A percentile compares a stretch with the other conserved stretches of the same genome.
Evolutionary conservation across 1,140 invertebrate species (phyloP).

Genomic region (Aricia agestis): DNA sequence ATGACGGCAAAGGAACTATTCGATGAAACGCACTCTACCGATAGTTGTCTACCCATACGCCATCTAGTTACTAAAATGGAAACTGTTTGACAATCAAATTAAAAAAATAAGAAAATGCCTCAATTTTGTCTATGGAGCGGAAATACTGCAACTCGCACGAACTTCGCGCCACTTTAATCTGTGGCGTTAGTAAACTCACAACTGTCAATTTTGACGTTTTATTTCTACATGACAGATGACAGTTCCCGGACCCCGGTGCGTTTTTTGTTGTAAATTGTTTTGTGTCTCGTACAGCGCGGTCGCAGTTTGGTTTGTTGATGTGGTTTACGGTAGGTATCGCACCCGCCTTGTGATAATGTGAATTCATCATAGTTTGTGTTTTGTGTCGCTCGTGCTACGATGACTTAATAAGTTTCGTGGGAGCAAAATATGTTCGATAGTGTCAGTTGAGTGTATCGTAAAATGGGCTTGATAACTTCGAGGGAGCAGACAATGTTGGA

Average conservation of each 20-base stretch:
- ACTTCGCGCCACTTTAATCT: too few relatives aligned
- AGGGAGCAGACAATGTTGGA: constrained; percentile 73
- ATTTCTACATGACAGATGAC: not conserved
- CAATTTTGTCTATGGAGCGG: too few relatives aligned
- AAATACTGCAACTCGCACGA: too few relatives aligned
- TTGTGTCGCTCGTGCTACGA: constrained; percentile 64
- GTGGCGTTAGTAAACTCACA: too few relatives aligned
- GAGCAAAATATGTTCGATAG: constrained; percentile 46
- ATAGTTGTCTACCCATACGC: too few relatives aligned
- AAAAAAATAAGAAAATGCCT: too few relatives aligned
- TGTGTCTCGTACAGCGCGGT: not conserved
- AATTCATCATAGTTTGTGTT: constrained; percentile 35
- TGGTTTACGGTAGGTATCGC: constrained; percentile 26
- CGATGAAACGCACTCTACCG: too few relatives aligned
- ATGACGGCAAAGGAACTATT: too few relatives aligned
- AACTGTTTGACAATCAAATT: too few relatives aligned
- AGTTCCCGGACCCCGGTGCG: not conserved
- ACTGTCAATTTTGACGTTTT: not conserved
- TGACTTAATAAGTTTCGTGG: constrained; percentile 45
- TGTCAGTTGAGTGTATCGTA: constrained; percentile 52
- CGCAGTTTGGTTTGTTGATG: constrained; percentile 26
- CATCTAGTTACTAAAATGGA: too few relatives aligned
- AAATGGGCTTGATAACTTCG: constrained; percentile 75
- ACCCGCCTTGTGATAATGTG: constrained; percentile 31
- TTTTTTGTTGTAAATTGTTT: not conserved